Conservation (phyloP, 2,888 invertebrate genomes). For the Petrolisthes manimaculis region DNA sequence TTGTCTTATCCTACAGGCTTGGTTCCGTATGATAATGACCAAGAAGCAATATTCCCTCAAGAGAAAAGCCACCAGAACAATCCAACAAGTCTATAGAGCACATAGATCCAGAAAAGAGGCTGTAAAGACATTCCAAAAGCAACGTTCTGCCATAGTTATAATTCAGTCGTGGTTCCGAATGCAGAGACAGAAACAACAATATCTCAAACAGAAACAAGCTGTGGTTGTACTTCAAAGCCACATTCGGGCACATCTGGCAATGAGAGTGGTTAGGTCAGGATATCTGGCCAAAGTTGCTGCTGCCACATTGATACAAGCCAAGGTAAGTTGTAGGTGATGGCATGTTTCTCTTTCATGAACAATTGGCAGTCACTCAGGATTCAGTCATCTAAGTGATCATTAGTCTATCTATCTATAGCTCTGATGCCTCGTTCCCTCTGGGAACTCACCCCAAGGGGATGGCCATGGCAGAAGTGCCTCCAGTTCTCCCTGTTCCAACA, state of each 20-base stretch:
- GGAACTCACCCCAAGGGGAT: no score
- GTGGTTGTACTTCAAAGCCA: slow-evolving; percentile 16
- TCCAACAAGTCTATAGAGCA: slow-evolving; percentile 27
- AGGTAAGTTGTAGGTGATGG: slow-evolving; percentile 3
- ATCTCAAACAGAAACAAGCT: slow-evolving; percentile 13
- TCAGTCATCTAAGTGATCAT: no score
- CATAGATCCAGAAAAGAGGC: background rate
- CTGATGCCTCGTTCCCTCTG: no score
- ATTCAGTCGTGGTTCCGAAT: slow-evolving; percentile 33
- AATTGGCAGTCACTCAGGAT: no score
- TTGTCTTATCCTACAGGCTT: slow-evolving; percentile 25
- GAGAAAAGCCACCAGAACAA: slow-evolving; percentile 6
- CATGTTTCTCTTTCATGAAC: background rate
- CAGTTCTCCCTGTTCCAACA: no score
- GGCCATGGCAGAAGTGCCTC: no score
- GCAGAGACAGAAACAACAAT: slow-evolving; percentile 12
- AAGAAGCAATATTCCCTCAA: slow-evolving; percentile 25
- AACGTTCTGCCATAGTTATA: slow-evolving; percentile 17
- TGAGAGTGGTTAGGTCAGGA: background rate
- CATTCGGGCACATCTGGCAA: background rate
- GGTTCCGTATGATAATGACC: slow-evolving; percentile 25
- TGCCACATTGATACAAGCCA: slow-evolving; percentile 30
- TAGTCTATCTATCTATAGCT: no score
- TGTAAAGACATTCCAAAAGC: background rate
- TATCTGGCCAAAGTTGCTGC: slow-evolving; percentile 14